Evolutionary conservation across 1,140 invertebrate species (phyloP).

Genomic region (Holotrichia oblita): DNA sequence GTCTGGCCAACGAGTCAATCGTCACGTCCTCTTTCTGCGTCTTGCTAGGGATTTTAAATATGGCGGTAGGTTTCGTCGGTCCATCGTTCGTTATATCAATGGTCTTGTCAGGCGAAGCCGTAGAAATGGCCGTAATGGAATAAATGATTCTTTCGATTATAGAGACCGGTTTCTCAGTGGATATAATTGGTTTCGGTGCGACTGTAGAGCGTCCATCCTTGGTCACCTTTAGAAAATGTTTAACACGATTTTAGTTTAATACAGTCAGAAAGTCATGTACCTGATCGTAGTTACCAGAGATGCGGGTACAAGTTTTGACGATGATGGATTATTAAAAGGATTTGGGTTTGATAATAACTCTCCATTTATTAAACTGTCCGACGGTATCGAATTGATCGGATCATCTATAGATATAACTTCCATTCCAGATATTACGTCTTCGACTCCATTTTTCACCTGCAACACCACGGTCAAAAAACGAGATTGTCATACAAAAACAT

Average conservation of each 20-base stretch:
- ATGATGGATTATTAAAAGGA: slow-evolving; percentile 15
- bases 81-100: slow-evolving; percentile 44
- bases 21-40: slow-evolving; percentile 50
- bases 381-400: slow-evolving; percentile 53
- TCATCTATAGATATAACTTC: slow-evolving; percentile 57
- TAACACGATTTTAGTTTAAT: slow-evolving; percentile 24
- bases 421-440: slow-evolving; percentile 50
- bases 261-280: slow-evolving; percentile 17
- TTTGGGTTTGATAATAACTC: slow-evolving; percentile 47
- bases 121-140: slow-evolving; percentile 58
- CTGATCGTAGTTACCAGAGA: slow-evolving; percentile 20
- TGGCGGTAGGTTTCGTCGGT: slow-evolving; percentile 52
- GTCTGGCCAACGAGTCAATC: slow-evolving; percentile 43
- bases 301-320: slow-evolving; percentile 37
- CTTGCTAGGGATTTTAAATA: slow-evolving; percentile 56
- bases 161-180: slow-evolving; percentile 45
- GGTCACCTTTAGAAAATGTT: slow-evolving; percentile 37
- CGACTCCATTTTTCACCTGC: slow-evolving; percentile 36
- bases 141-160: slow-evolving; percentile 60
- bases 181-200: slow-evolving; percentile 49
- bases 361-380: slow-evolving; percentile 56
- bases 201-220: slow-evolving; percentile 17
- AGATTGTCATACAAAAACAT: not conserved
- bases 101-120: slow-evolving; percentile 48
- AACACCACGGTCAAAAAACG: slow-evolving; percentile 29